phyloP scores from a whole-genome alignment of 2,797 vertebrate genomes.

The Gephyroberyx darwinii region DNA sequence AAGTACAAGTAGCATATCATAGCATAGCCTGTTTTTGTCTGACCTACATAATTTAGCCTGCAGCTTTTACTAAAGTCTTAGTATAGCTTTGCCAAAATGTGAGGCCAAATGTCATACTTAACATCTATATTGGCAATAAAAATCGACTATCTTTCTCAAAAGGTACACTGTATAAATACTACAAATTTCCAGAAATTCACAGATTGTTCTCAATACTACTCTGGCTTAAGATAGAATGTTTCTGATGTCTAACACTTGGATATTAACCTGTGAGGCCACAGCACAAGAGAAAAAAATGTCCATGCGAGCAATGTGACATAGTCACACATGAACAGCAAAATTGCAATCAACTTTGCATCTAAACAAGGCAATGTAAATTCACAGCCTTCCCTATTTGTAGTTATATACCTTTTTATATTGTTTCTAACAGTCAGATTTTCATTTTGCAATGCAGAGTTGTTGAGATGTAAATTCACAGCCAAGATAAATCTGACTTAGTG shows the following conservation, averaged over 20 bases:
- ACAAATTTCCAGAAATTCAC: not conserved
- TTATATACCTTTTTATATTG: not conserved
- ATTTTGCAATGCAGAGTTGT: constrained; percentile 21
- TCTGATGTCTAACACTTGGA: not conserved
- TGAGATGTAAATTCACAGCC: constrained; percentile 37
- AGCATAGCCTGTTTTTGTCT: not conserved
- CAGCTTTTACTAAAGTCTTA: not conserved
- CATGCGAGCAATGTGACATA: not conserved
- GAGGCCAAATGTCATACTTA: not conserved
- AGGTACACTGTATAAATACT: not conserved
- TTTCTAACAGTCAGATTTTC: constrained; percentile 1
- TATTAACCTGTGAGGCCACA: not conserved
- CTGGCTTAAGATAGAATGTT: not conserved
- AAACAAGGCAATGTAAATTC: not conserved
- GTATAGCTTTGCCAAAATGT: not conserved
- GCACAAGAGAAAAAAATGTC: not conserved
- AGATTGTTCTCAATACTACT: not conserved
- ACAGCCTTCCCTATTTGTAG: not conserved
- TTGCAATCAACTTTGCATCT: not conserved
- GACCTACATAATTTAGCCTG: not conserved
- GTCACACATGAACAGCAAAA: not conserved
- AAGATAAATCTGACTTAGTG: constrained; percentile 25
- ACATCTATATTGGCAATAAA: not conserved
- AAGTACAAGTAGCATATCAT: constrained; percentile 2
- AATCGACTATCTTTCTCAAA: not conserved